phyloP scores from a whole-genome alignment of 2,888 invertebrate species.

The Baronia brevicornis region DNA sequence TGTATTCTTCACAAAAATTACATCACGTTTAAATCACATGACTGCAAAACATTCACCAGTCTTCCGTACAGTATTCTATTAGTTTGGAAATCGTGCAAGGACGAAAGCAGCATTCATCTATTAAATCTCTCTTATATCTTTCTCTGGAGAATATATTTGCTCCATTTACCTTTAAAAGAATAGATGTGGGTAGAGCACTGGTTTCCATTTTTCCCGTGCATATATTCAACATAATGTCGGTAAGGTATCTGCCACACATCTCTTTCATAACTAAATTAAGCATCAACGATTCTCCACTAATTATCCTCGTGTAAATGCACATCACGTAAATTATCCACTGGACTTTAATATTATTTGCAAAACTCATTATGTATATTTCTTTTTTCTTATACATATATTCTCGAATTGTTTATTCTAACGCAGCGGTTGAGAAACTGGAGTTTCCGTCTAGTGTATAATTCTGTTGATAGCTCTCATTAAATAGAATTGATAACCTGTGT shows the following conservation, averaged over 20 bases:
- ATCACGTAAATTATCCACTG: conserved; percentile 34
- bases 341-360: conserved; percentile 29
- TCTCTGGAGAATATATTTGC: conserved; percentile 34
- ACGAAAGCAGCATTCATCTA: conserved; percentile 47
- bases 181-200: conserved; percentile 33
- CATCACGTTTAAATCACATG: no score
- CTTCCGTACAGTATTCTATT: conserved; percentile 56
- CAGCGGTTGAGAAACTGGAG: conserved; percentile 41
- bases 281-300: conserved; percentile 36
- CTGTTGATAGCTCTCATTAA: conserved; percentile 49
- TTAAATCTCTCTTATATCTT: conserved; percentile 42
- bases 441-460: conserved; percentile 52
- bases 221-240: conserved; percentile 38
- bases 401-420: conserved; percentile 33
- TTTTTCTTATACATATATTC: conserved; percentile 2
- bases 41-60: conserved; percentile 47
- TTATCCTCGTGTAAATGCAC: conserved; percentile 32
- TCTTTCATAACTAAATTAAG: conserved; percentile 37
- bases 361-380: conserved; percentile 37
- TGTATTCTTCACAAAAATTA: no score
- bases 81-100: conserved; percentile 50
- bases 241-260: conserved; percentile 41
- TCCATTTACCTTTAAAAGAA: conserved; percentile 34
- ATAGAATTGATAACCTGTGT: conserved; percentile 68
- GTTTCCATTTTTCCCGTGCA: conserved; percentile 39